Evolutionary conservation across 2,888 invertebrate genomes (phyloP).

Genomic region (Zelleria hepariella): DNA sequence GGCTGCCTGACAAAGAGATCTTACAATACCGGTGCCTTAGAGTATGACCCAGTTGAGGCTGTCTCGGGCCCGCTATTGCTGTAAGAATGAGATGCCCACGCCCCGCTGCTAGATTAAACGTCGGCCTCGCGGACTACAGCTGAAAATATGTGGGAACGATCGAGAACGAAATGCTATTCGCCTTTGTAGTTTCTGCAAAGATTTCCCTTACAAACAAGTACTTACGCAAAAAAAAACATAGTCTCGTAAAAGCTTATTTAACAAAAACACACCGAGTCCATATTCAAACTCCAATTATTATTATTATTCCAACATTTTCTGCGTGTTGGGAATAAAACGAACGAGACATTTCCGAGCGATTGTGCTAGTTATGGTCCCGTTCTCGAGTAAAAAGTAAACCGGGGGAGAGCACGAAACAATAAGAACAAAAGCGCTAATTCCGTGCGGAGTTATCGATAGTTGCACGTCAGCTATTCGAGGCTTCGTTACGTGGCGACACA

Average conservation of each 20-base stretch:
- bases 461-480: constrained; percentile 49
- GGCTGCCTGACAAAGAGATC: constrained; percentile 1
- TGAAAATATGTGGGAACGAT: constrained; percentile 4
- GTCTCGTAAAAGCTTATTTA: too few species aligned
- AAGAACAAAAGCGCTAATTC: constrained; percentile 56
- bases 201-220: too few species aligned
- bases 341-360: constrained; percentile 32
- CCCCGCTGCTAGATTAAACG: constrained; percentile 42
- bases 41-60: constrained; percentile 12
- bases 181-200: constrained; percentile 1
- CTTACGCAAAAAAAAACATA: too few species aligned
- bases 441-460: constrained; percentile 47
- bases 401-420: constrained; percentile 19
- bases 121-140: constrained; percentile 30
- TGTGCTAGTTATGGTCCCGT: constrained; percentile 26
- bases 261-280: too few species aligned
- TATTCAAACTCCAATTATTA: not conserved
- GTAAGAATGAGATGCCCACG: constrained; percentile 38
- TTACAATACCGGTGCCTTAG: not conserved
- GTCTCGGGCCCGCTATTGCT: constrained; percentile 12
- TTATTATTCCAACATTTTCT: constrained; percentile 16
- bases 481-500: constrained; percentile 41
- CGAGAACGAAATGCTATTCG: not conserved
- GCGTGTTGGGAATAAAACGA: constrained; percentile 34
- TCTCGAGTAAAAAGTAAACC: not conserved